Evolutionary conservation across 2,113 vertebrate genomes (phyloP), one percentile per base, ranked within the genome.

Genomic region (human): DNA sequence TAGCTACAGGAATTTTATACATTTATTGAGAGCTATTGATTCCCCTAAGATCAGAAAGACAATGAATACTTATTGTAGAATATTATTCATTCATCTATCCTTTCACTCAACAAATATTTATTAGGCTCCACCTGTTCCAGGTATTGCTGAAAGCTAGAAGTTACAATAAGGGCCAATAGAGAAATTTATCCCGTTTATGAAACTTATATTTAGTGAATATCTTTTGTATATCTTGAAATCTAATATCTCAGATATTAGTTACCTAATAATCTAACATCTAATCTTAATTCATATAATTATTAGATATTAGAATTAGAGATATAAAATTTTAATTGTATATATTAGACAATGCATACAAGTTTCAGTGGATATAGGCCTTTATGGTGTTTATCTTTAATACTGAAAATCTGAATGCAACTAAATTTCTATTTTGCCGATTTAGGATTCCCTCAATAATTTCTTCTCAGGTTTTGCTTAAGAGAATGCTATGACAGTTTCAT

Each of bases 1-100:
- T 40, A 57, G 52, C 18, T 93, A 66, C 0, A 81, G 20, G 12
- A 80, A 66, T 30, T 35, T 72, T 48, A 82, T 66, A 59, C 45
- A 93, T 86, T 89, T 90, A 50, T 83, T 90, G 35, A 84, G 59
- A 89, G n/a, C 18, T 85, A 72, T 35, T 72, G 45, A 79, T 93
- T 78, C 20, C 2, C 10, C 59, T 61, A 84, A 94, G 5, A 0
- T 84, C 27, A 88, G 23, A 35, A 83, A 68, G 2, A 64, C 8
- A 93, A 40, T 78, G 25, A 61, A 90, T 30, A 78, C 6, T 89
- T 32, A 92, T 75, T 70, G 45, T 38, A 81, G 12, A 72, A 45
- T 68, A 43, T 59, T 48, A 89, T 40, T 11, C 10, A 80, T 48
- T 8, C 9, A 83, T 14, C 38, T 27, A 40, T 43, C 18, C 40